Conservation (phyloP, 2,113 vertebrate genomes). For the Platycercus adscitus region DNA sequence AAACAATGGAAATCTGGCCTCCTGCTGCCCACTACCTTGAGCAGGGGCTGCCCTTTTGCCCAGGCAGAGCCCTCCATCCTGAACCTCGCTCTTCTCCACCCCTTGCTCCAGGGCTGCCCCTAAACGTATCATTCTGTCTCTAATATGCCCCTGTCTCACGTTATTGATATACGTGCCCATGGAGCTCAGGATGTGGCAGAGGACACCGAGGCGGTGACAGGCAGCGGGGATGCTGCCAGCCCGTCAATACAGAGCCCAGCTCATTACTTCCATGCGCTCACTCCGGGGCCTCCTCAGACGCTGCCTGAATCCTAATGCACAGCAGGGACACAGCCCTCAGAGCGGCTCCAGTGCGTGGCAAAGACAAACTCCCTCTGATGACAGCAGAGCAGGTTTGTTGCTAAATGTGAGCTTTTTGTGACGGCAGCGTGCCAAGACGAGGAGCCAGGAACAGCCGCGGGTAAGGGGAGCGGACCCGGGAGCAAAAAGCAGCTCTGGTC, state of each 20-base stretch:
- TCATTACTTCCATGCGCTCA: accelerated
- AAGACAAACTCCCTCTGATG: neutral
- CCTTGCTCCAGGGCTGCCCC: neutral
- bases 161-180: neutral
- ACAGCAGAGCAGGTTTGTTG: neutral
- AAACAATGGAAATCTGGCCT: neutral
- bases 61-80: neutral
- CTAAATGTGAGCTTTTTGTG: neutral
- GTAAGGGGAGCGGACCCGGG: accelerated
- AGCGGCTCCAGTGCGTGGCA: accelerated
- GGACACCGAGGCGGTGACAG: neutral
- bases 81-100: neutral
- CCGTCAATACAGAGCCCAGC: neutral
- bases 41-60: neutral
- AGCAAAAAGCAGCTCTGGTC: neutral
- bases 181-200: neutral
- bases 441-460: accelerated
- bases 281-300: neutral
- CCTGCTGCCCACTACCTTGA: neutral
- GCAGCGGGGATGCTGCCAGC: neutral
- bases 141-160: accelerated
- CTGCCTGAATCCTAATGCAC: neutral
- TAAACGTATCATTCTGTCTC: neutral
- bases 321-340: neutral
- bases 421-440: accelerated